These are phyloP conservation scores for Tridacna gigas DNA, from an alignment of 2,888 invertebrate genomes.

Conservation along the genomic window DNA sequence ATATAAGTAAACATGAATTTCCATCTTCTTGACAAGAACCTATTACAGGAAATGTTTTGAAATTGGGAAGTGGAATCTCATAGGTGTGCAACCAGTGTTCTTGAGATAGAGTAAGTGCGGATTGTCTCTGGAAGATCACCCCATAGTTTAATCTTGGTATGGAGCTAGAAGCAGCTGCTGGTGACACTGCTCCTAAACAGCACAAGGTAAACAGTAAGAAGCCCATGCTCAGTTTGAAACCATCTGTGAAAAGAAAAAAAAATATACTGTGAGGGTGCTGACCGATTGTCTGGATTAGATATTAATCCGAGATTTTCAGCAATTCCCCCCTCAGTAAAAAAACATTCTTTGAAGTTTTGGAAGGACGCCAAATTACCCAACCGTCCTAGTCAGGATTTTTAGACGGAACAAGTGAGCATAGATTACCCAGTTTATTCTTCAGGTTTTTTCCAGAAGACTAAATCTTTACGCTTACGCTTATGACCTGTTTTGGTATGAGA, in stretches of 20 bases:
- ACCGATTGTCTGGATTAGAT: too few species aligned
- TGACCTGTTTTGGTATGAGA: too few species aligned
- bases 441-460: too few species aligned
- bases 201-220: conserved; percentile 13
- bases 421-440: too few species aligned
- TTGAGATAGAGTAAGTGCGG: too few species aligned
- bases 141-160: conserved; percentile 56
- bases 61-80: too few species aligned
- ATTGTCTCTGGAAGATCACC: conserved; percentile 32
- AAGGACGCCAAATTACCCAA: background rate
- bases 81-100: too few species aligned
- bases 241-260: conserved; percentile 37
- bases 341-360: too few species aligned
- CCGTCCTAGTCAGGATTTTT: background rate
- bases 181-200: background rate
- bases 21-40: conserved; percentile 17
- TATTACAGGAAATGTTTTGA: conserved; percentile 29
- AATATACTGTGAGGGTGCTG: background rate
- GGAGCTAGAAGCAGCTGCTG: background rate
- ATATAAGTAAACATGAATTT: conserved; percentile 4
- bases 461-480: too few species aligned
- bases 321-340: too few species aligned
- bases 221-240: background rate
- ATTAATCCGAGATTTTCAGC: too few species aligned
- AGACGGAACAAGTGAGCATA: too few species aligned